Evolutionary conservation across 1,140 invertebrate species (phyloP).

Genomic region (Drosophila sproati): DNA sequence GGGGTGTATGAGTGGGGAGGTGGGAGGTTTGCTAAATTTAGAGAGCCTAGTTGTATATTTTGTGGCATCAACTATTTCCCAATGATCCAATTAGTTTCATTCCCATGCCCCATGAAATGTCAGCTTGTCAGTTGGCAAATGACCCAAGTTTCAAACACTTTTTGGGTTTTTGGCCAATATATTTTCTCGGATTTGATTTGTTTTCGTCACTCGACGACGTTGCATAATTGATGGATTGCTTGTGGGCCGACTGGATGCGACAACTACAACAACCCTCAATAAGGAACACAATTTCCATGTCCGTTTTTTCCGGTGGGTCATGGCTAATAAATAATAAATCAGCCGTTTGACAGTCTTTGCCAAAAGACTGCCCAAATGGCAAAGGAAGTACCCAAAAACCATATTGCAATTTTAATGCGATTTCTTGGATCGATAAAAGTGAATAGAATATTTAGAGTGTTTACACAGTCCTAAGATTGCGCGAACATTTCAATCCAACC

Average conservation of each 20-base stretch:
- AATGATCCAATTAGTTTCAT: slow-evolving; percentile 56
- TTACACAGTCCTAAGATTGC: too few relatives aligned
- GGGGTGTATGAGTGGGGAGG: too few relatives aligned
- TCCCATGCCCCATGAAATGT: slow-evolving; percentile 36
- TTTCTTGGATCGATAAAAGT: slow-evolving; percentile 47
- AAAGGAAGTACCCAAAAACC: slow-evolving; percentile 17
- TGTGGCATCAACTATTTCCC: slow-evolving; percentile 54
- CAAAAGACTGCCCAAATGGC: slow-evolving; percentile 29
- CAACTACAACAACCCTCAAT: slow-evolving; percentile 5
- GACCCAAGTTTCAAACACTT: slow-evolving; percentile 26
- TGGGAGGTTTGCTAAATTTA: not conserved
- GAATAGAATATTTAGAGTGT: not conserved
- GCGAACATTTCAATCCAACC: not conserved
- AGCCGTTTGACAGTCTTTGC: slow-evolving; percentile 52
- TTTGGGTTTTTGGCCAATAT: slow-evolving; percentile 16
- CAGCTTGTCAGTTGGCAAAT: slow-evolving; percentile 59
- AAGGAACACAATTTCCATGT: slow-evolving; percentile 18
- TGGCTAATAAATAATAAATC: slow-evolving; percentile 65
- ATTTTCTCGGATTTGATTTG: slow-evolving; percentile 52
- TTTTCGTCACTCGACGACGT: slow-evolving; percentile 42
- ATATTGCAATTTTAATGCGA: slow-evolving; percentile 58
- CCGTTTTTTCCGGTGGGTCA: slow-evolving; percentile 25
- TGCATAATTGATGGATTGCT: slow-evolving; percentile 70
- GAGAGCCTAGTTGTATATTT: slow-evolving; percentile 8
- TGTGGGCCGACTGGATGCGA: slow-evolving; percentile 6